These are phyloP conservation scores for Hyla sarda DNA, from an alignment of 2,113 vertebrate species.

Conservation along the genomic window DNA sequence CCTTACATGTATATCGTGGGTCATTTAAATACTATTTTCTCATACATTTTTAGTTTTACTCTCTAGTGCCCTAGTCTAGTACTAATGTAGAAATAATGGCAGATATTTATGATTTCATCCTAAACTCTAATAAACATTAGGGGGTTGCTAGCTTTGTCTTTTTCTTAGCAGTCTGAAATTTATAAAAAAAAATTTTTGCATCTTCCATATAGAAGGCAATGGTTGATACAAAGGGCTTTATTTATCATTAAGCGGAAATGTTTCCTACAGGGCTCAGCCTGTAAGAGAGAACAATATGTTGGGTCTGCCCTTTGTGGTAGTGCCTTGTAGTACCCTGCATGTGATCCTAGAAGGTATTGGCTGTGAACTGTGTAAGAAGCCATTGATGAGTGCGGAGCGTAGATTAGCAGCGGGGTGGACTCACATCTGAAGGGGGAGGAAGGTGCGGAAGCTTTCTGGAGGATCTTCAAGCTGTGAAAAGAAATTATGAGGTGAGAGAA, in stretches of 20 bases:
- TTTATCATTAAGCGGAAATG: neutral
- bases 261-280: neutral
- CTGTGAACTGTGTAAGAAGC: neutral
- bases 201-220: too few relatives aligned
- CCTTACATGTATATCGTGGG: too few relatives aligned
- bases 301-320: neutral
- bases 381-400: neutral
- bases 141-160: too few relatives aligned
- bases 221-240: too few relatives aligned
- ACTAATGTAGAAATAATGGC: too few relatives aligned
- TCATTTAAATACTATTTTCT: too few relatives aligned
- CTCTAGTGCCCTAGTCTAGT: too few relatives aligned
- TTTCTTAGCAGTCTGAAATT: too few relatives aligned
- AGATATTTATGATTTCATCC: too few relatives aligned
- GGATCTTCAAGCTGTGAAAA: constrained; percentile 19
- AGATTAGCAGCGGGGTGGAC: constrained; percentile 28
- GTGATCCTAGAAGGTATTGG: neutral
- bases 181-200: too few relatives aligned
- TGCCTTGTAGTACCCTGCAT: neutral
- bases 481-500: constrained; percentile 35
- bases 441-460: constrained; percentile 28
- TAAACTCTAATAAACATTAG: too few relatives aligned
- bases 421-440: neutral
- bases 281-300: neutral
- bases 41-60: too few relatives aligned